Base-by-base conservation (phyloP, 2,888 invertebrate genomes). In the Exocentrus adspersus region DNA sequence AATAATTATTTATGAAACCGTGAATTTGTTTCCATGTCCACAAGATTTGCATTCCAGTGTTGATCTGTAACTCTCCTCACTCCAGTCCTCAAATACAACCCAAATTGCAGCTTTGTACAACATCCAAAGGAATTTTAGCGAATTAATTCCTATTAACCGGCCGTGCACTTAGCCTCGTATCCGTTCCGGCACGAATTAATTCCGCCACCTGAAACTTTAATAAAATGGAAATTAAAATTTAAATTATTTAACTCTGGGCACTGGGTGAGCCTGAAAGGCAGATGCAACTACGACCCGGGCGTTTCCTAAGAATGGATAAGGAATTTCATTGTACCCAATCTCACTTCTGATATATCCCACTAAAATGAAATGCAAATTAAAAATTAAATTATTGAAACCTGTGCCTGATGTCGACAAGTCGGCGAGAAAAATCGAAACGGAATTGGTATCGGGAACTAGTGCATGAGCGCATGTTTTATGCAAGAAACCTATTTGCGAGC, bases 341-440 rank as follows among this genome's bases (percentile, higher is more conserved):
- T 7, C 24, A 24, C 24, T 24, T 7, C 24, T 24, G 24, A 24
- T 24, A 3, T 24, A 24, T 7, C 7, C 7, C 24, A 43, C 43
- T 54, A 28, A 43, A 54, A 54, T 54, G 45, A 54, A 54, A 54
- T 54, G 54, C 28, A 54, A 54, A 54, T 54, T 42, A 54, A 54
- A 54, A 43, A 24, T 24, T 54, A 24, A 43, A 54, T 54, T 43
- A 43, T 54, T 54, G 28, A 54, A 16, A 14, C 12, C 12, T 3
- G 37, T 3, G 10, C 12, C 37, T n/a, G 12, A 12, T 3, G 5
- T 37, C 37, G 14, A n/a, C 37, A 12, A n/a, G n/a, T n/a, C 3
- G 37, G 32, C n/a, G 37, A 9, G 2, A 37, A 37, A 37, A 37
- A 37, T 37, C 37, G 37, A 37, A 37, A 37, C 12, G 6, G 12